These are phyloP conservation scores for Coptodon bakossiorum DNA, from an alignment of 2,113 vertebrate species.

Conservation along the genomic window DNA sequence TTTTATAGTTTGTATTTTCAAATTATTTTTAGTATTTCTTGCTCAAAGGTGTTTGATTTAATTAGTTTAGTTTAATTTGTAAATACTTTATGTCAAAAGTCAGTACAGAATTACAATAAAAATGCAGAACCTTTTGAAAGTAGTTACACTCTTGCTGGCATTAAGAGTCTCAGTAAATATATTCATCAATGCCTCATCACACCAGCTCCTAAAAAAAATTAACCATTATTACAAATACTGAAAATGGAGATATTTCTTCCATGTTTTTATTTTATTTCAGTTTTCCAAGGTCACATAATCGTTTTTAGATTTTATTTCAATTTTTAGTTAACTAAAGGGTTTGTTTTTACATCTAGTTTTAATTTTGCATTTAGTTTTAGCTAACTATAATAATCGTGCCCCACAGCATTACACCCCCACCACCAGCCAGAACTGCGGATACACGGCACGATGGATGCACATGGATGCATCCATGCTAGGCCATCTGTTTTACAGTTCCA, in stretches of 20 bases:
- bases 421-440: fast-evolving
- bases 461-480: background rate
- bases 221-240: background rate
- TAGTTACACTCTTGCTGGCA: background rate
- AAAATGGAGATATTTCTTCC: background rate
- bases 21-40: background rate
- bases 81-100: background rate
- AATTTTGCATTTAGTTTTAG: background rate
- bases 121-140: background rate
- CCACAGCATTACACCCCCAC: background rate
- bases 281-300: background rate
- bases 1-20: fast-evolving
- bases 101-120: background rate
- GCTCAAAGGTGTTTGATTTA: fast-evolving
- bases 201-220: fast-evolving
- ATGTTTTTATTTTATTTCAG: background rate
- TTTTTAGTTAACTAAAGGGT: fast-evolving
- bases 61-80: fast-evolving
- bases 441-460: fast-evolving
- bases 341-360: background rate
- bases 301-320: fast-evolving
- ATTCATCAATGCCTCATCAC: background rate
- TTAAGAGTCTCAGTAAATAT: background rate
- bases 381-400: background rate
- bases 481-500: background rate